Base-by-base conservation (phyloP, 2,888 invertebrate genomes). In the Agrochola lota region DNA sequence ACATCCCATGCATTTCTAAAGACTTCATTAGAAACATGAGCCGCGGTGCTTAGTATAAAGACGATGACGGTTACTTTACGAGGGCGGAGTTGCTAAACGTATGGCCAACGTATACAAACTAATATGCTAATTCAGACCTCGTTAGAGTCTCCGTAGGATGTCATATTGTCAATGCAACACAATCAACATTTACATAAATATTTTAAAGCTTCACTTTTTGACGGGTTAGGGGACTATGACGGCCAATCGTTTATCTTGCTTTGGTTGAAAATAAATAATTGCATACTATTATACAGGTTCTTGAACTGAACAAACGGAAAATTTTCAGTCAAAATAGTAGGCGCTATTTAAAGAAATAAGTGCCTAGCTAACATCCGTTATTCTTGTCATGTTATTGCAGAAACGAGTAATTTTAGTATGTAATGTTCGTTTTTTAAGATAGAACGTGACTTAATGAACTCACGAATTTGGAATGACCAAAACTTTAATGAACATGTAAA, bases 61-160 rank as follows among this genome's bases (percentile, higher is more conserved):
- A 83, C 80, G 73, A 83, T 80, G 84, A 83, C 81, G 67, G 84
- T 81, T 81, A 84, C 77, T 85, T 83, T 85, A 84, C 81, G 92
- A 91, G 85, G 93, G 93, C 90, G 93, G 85, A 85, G 88, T 91
- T 92, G 90, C 92, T 91, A 92, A 92, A 93, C 89, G 88, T 85
- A 90, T 81, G 84, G 81, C 79, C 81, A 81, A 86, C 85, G 83
- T 81, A 78, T 84, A 87, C 87, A 86, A 86, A 87, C 88, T 84
- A 87, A 90, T 85, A 93, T 92, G 91, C 88, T 90, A 91, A 93
- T 90, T 77, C 74, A 87, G 83, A 85, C 88, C 88, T 89, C 88
- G 86, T 89, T 89, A 70, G 86, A 86, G 78, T 78, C 81, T 84
- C 71, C 72, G 86, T 88, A 88, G 88, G 88, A 89, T 87, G 87